Evolutionary conservation across 1,140 invertebrate genomes (phyloP), one percentile per base, ranked within the genome.

Genomic region (Globodera ellingtonae): DNA sequence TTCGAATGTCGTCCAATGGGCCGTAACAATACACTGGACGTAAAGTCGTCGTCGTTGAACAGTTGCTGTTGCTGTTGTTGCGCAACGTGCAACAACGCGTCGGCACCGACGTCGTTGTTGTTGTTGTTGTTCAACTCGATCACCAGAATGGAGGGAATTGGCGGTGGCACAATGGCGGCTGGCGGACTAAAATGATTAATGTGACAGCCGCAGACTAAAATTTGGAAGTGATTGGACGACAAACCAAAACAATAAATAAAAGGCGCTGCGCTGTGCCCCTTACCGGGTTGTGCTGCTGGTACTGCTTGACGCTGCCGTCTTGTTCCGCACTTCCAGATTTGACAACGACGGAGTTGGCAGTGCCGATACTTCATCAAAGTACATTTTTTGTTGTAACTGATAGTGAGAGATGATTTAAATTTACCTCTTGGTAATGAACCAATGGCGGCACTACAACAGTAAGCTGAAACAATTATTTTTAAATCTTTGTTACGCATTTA

Each of bases 371-470:
- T 24, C 1, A 44, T 15, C 1, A 24, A 9, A 15, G 46, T 3
- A 44, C 4, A 15, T 70, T 15, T 21, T 24, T 2, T 65, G 59
- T 65, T 21, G 2, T 21, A 65, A 13, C 59, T 65, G 3, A 24
- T 24, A 24, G 24, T 24, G 24, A 15, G 59, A 21, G 59, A 65
- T 35, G 35, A 35, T 59, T 59, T 59, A 18, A 44, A 72, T 50
- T 72, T 72, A 72, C 71, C 71, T 8, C 9, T 44, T 9, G 24
- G 52, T 5, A 76, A 1, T 35, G 59, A 46, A 21, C 35, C 66
- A 46, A 50, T 21, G 15, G 59, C 65, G 24, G 79, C 48, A 74
- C 8, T 70, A 21, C 80, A 82, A 50, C 79, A 82, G 35, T 81
- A 82, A 9, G 66, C 67, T 56, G 18, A 72, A 52, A 72, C 81